Evolutionary conservation across 2,888 invertebrate species (phyloP).

Genomic region (Xylocampa areola): DNA sequence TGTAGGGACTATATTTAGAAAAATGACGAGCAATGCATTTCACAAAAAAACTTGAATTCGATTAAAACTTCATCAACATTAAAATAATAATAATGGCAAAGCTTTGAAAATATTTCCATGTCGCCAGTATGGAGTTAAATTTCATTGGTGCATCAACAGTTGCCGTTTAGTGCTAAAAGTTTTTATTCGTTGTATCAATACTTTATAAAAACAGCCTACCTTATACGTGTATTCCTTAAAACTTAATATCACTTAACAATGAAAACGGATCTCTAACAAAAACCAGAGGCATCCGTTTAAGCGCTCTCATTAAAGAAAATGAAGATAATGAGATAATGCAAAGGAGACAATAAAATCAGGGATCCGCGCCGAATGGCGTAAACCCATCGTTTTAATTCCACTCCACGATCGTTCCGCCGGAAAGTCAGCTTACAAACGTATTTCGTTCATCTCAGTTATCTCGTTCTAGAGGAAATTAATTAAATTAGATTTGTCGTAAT

Average conservation of each 20-base stretch:
- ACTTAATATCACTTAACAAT: conserved; percentile 3
- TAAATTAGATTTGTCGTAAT: conserved; percentile 46
- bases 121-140: too few relatives aligned
- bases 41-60: too few relatives aligned
- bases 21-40: too few relatives aligned
- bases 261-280: conserved; percentile 20
- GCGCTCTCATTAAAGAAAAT: conserved; percentile 50
- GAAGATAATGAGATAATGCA: conserved; percentile 47
- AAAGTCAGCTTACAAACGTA: conserved; percentile 44
- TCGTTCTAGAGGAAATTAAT: conserved; percentile 48
- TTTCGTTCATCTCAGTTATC: conserved; percentile 48
- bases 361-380: conserved; percentile 43
- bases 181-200: too few relatives aligned
- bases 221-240: too few relatives aligned
- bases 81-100: too few relatives aligned
- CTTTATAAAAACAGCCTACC: too few relatives aligned
- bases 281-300: conserved; percentile 18
- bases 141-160: too few relatives aligned
- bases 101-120: too few relatives aligned
- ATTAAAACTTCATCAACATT: too few relatives aligned
- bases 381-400: conserved; percentile 49
- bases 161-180: too few relatives aligned
- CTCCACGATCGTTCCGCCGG: conserved; percentile 31
- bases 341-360: conserved; percentile 56
- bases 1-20: too few relatives aligned